A percentile compares a stretch with the other conserved stretches of the same genome.
phyloP scores from a whole-genome alignment of 2,797 vertebrate species.

The Halcyon chelicuti region DNA sequence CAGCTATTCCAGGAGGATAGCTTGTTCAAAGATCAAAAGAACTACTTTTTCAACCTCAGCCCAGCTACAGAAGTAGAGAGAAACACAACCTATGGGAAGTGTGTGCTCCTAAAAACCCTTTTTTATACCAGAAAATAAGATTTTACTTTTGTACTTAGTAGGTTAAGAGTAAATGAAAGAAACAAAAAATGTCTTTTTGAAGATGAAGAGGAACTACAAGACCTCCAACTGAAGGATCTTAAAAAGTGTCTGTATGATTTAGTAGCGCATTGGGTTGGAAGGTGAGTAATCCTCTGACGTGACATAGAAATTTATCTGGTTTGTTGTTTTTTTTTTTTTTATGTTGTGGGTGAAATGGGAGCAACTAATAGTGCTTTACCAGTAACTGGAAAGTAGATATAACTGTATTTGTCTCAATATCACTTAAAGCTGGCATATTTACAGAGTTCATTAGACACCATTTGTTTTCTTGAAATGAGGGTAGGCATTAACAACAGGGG shows the following conservation, averaged over 20 bases:
- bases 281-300: neutral
- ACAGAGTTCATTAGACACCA: neutral
- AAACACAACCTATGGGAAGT: neutral
- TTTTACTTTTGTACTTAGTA: neutral
- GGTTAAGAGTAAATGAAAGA: neutral
- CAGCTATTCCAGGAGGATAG: neutral
- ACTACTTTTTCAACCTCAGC: neutral
- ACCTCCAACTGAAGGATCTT: neutral
- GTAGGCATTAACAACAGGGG: neutral
- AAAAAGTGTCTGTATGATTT: neutral
- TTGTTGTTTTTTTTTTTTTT: neutral
- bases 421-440: neutral
- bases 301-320: neutral
- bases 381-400: neutral
- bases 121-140: neutral
- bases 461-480: neutral
- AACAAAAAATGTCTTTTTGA: neutral
- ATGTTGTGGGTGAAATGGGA: neutral
- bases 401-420: neutral
- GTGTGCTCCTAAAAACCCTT: neutral
- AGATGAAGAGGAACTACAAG: neutral
- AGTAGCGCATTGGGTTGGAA: neutral
- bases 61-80: neutral
- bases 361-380: neutral
- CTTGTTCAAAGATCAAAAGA: constrained; percentile 11